A percentile compares a stretch with the other conserved stretches of the same genome.
phyloP scores from a whole-genome alignment of 2,888 invertebrate species.

The Trichogramma dendrolimi region DNA sequence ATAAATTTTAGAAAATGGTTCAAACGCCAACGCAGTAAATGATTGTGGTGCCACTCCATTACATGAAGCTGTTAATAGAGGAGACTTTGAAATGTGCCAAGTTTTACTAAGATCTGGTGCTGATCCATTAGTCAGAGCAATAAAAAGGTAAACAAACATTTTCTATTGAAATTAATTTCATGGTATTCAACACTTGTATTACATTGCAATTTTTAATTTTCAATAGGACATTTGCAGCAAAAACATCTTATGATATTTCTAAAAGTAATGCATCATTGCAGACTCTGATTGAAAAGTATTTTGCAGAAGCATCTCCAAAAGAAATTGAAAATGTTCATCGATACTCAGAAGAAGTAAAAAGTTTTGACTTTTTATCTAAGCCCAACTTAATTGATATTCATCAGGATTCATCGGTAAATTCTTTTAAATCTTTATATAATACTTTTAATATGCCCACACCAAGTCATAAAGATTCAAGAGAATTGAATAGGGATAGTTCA shows the following conservation, averaged over 20 bases:
- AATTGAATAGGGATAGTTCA: conserved; percentile 41
- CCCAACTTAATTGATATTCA: conserved; percentile 44
- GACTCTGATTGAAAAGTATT: conserved; percentile 40
- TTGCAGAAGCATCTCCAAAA: conserved; percentile 40
- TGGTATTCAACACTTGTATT: no score
- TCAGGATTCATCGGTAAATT: conserved; percentile 45
- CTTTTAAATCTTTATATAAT: conserved; percentile 46
- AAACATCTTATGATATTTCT: conserved; percentile 47
- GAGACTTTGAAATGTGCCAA: conserved; percentile 56
- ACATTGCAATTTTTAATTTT: no score
- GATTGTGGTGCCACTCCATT: conserved; percentile 59
- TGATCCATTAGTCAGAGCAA: conserved; percentile 55
- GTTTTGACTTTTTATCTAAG: conserved; percentile 41
- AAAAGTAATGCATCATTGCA: conserved; percentile 41
- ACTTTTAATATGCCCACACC: conserved; percentile 39
- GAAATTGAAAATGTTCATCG: conserved; percentile 45
- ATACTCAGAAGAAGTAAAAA: conserved; percentile 39
- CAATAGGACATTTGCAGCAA: conserved; percentile 48
- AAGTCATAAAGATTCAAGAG: conserved; percentile 30
- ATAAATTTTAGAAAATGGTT: conserved; percentile 57
- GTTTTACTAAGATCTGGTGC: conserved; percentile 57
- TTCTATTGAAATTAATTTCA: background rate
- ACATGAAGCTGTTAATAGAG: conserved; percentile 60
- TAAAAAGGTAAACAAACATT: conserved; percentile 50
- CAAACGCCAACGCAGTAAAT: conserved; percentile 58